Conservation (phyloP, 2,113 vertebrate species). For the Poeciliopsis turrubarensis region DNA sequence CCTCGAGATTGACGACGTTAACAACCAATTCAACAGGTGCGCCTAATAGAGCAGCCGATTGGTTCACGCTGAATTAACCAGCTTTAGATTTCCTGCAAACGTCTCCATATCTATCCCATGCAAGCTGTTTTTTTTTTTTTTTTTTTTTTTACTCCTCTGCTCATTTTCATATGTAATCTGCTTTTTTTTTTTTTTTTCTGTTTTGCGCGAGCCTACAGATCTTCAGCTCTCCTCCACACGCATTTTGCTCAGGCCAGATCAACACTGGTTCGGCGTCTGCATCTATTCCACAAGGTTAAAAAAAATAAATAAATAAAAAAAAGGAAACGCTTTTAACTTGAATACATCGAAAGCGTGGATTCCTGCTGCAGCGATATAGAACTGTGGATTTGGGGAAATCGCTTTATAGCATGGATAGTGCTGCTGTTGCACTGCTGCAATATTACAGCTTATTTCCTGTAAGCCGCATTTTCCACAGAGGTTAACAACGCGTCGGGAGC, state of each 20-base stretch:
- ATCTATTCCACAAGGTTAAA: background rate
- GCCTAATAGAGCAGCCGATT: background rate
- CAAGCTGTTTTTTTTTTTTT: background rate
- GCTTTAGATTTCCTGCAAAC: background rate
- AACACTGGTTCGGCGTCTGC: background rate
- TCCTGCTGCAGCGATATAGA: constrained; percentile 48
- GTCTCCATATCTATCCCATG: background rate
- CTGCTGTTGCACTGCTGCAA: constrained; percentile 46
- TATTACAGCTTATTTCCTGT: constrained; percentile 66
- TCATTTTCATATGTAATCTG: background rate
- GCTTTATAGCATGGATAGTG: constrained; percentile 53
- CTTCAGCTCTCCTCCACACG: background rate
- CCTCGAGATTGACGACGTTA: background rate
- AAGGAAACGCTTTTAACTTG: constrained; percentile 20
- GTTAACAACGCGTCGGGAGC: constrained; percentile 60
- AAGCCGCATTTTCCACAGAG: constrained; percentile 66
- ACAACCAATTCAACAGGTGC: background rate
- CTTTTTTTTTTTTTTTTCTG: background rate
- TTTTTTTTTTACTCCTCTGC: background rate
- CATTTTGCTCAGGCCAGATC: background rate
- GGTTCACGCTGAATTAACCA: background rate
- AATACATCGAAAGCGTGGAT: constrained; percentile 31
- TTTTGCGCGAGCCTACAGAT: background rate
- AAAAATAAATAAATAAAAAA: fast-evolving
- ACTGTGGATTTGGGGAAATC: constrained; percentile 63